Evolutionary conservation across 2,113 vertebrate genomes (phyloP), one percentile per base, ranked within the genome.

Genomic region (Heterocephalus glaber): DNA sequence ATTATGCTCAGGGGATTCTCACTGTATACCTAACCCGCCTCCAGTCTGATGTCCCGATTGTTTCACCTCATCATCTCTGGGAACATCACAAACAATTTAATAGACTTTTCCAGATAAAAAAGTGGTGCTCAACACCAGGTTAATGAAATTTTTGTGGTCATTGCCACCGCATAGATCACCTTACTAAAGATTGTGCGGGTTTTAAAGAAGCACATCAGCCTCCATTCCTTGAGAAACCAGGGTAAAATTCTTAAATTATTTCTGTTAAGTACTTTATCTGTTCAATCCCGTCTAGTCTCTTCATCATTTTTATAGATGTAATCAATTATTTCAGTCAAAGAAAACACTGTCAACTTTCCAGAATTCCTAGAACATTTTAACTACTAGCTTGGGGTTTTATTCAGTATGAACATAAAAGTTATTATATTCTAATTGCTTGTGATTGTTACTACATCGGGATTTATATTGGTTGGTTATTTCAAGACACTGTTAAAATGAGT

Each of bases 381-480:
- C 97, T 96, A 93, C 97, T 95, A 97, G 87, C 87, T 95, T 97
- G 96, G 95, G 96, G 90, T 94, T 97, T 95, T 94, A 95, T 95
- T 96, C 92, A 80, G 82, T 93, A 92, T 95, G 26, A 97, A 92
- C 77, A 95, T 95, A 97, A 94, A 97, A 92, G 96, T 97, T 97
- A 97, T 98, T 97, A 95, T 96, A 97, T 97, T 97, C 97, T 98
- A 98, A 97, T 98, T 97, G 95, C 90, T 96, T 96, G 95, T 92
- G 97, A 97, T 97, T 97, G 96, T 97, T 97, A 95, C 96, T 97
- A 93, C 97, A 95, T 70, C 88, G 95, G 97, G 95, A 97, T 97
- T 98, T 97, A 97, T 97, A 97, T 97, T 95, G 92, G 97, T 97
- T 97, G 97, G 89, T 97, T 98, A 97, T 97, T 97, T 98, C 95